Base-by-base conservation (phyloP, 2,113 vertebrate genomes). In the Ptilorrhoa leucosticta region DNA sequence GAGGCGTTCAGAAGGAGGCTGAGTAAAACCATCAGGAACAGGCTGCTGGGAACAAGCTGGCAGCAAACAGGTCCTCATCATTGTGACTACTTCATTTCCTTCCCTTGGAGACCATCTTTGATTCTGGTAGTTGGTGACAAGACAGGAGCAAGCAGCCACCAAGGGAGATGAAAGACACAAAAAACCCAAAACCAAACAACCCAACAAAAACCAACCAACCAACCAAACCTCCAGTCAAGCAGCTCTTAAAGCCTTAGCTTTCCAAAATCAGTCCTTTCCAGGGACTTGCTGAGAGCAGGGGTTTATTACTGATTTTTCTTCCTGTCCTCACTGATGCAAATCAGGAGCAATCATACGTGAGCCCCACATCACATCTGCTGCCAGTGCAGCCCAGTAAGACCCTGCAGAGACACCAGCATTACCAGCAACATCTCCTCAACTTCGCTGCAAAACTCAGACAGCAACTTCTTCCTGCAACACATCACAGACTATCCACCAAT, bases 101-200 rank as follows among this genome's bases (percentile, higher is more conserved):
- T 69, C 54, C n/a, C 58, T n/a, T 42, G 66, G 40, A 92, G 45
- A 58, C 0, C 0, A 10, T 10, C 31, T 56, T 66, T 5, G 6
- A 50, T 73, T 73, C 75, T 27, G 35, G 51, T 47, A 66, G 51
- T 1, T 53, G 69, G 39, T 65, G 50, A 83, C 47, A 83, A 68
- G 45, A 57, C 37, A 14, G 45, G 20, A 89, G 37, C 42, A 77
- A 76, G 48, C 21, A 90, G 26, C 48, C 45, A 80, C n/a, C 19
- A 73, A 83, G 16, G 23, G 27, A 79, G 53, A 84, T 15, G 26
- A 71, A 85, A 75, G 30, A 24, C 45, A 77, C 2, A 7, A 24
- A n/a, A n/a, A 15, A 6, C 13, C 3, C 18, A 19, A 65, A 13
- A 26, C 7, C 3, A n/a, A 51, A 40, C 42, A 30, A 64, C 0